These are phyloP conservation scores for Conus ventricosus DNA, from an alignment of 1,140 invertebrate genomes.

Conservation along the genomic window DNA sequence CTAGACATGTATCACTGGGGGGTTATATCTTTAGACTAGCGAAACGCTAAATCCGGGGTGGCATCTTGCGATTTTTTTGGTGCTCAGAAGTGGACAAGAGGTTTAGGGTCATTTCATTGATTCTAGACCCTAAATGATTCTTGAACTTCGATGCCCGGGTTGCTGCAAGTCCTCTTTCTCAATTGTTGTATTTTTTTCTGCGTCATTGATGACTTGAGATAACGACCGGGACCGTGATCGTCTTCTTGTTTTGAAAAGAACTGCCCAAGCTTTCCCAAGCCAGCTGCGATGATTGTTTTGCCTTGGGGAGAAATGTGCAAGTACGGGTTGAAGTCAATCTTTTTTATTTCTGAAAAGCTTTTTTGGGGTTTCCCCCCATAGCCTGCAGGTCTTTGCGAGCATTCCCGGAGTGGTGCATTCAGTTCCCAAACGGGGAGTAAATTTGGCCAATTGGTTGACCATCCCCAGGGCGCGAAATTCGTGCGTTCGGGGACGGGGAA, in stretches of 20 bases:
- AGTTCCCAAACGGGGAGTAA: too few relatives aligned
- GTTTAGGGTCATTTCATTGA: too few relatives aligned
- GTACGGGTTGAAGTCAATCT: too few relatives aligned
- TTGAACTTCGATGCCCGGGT: constrained; percentile 75
- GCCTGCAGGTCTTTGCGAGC: too few relatives aligned
- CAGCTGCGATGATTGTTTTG: too few relatives aligned
- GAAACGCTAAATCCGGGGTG: constrained; percentile 44
- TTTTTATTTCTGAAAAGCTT: too few relatives aligned
- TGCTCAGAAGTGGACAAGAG: constrained; percentile 59
- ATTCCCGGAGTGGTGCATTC: too few relatives aligned
- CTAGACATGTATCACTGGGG: constrained; percentile 35
- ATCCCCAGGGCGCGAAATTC: constrained; percentile 35
- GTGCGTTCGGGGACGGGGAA: constrained; percentile 40
- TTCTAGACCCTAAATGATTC: too few relatives aligned
- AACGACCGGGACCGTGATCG: constrained; percentile 44
- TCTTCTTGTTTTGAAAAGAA: constrained; percentile 37
- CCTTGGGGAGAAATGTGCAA: too few relatives aligned
- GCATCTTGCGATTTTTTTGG: constrained; percentile 37
- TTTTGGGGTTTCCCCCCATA: too few relatives aligned
- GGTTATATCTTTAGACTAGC: constrained; percentile 44
- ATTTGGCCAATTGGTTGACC: constrained; percentile 4
- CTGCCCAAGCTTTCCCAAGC: too few relatives aligned
- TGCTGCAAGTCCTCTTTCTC: constrained; percentile 78
- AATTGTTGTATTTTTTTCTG: constrained; percentile 67
- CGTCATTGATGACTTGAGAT: constrained; percentile 43